Evolutionary conservation across 2,113 vertebrate species (phyloP), one percentile per base, ranked within the genome.

Genomic region (Pongo pygmaeus): DNA sequence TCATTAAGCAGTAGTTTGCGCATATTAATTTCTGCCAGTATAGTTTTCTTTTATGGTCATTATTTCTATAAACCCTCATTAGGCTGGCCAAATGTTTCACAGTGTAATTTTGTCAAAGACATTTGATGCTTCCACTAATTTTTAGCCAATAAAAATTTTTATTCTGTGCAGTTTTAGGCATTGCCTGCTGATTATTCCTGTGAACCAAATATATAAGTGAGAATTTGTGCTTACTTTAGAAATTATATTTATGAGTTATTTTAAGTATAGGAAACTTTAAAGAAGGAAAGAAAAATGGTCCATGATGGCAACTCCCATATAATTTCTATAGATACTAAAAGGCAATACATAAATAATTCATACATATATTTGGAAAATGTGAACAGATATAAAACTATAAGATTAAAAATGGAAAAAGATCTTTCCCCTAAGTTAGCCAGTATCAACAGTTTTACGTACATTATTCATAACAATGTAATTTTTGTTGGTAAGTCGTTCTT

Each of bases 1-100:
- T 88, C 61, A 72, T 84, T 93, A 77, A 84, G 89, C 40, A 69
- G 18, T 67, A 70, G 7, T 79, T 90, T 78, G 50, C 27, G 87
- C 55, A 67, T 25, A 79, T 50, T 93, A 80, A 55, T 83, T 89
- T 91, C 81, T 84, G 84, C n/a, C 77, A 18, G 16, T 61, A 38
- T 25, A 77, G 40, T 40, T 96, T 92, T 97, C 40, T 89, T 87
- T 84, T 88, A 89, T 88, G 75, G 30, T 3, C 14, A 75, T 57
- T 46, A 69, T 77, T 94, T 94, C 64, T 78, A 74, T 5, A 30
- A 48, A 40, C 22, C 69, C 35, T 84, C 84, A 75, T 59, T 94
- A 85, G 77, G 25, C 16, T 88, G 52, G 72, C 43, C 70, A 93
- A 93, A 93, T 78, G 22, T 50, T 93, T 95, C 67, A 91, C 4